Base-by-base conservation (phyloP, 1,140 invertebrate genomes). In the Galleria mellonella region DNA sequence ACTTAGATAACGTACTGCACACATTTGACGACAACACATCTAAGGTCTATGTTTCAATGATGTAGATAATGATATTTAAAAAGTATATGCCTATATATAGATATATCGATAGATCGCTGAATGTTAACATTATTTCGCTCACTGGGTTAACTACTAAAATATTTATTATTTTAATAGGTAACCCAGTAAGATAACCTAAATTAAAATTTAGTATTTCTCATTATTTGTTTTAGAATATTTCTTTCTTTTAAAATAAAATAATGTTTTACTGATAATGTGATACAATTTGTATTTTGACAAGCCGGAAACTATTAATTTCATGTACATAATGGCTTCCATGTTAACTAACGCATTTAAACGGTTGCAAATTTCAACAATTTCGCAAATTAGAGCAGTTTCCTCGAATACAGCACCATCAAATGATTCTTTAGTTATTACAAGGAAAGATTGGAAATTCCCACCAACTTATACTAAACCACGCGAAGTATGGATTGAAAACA, bases 401-500 rank as follows among this genome's bases (percentile, higher is more conserved):
- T 63, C 63, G 11, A 47, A 51, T 23, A 54, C 55, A 32, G 38
- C 56, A 7, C 32, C 51, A 40, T 28, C 55, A 6, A 13, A 40
- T 43, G 40, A 52, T 46, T 30, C 40, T 33, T 43, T 86, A 40
- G 62, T 41, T 31, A 60, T 87, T 12, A 73, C 64, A 0, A 73
- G 76, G 43, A 87, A 86, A 42, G 76, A 86, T 40, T 87, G 86
- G 86, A 56, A 71, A 17, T 77, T 72, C 50, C 77, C 78, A 28
- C 81, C 86, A 5, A 72, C 79, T 33, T 91, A 88, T 55, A 74
- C 86, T 30, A 88, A 89, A 66, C 89, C 91, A 2, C 88, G 94
- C 12, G 92, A 98, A 87, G 94, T 93, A 13, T 99, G 97, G 97
- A 87, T 99, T 8, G 96, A 98, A 78, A 97, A 94, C 77, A 83